These are phyloP conservation scores for Iguana delicatissima DNA, from an alignment of 2,797 vertebrate species.

Conservation along the genomic window DNA sequence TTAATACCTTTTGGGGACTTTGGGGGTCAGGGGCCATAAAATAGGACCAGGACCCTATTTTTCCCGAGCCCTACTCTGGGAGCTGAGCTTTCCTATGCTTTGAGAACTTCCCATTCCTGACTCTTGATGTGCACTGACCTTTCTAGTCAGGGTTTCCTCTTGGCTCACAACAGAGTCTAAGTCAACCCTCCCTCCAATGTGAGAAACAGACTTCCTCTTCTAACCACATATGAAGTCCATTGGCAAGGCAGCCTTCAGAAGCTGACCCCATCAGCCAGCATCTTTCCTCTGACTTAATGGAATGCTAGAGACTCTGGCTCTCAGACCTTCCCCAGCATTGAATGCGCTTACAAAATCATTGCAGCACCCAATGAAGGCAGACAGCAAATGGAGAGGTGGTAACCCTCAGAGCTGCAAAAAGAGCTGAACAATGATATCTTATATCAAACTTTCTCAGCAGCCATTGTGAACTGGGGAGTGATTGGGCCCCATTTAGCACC, in stretches of 20 bases:
- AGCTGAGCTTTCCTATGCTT: background rate
- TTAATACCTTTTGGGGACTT: no score
- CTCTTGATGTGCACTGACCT: background rate
- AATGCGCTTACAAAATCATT: background rate
- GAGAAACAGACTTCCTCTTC: fast-evolving
- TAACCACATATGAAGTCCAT: fast-evolving
- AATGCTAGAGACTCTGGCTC: constrained; percentile 1
- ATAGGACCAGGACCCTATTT: no score
- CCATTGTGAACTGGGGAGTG: constrained; percentile 37
- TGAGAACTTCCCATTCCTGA: background rate
- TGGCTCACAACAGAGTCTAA: background rate
- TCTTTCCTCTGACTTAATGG: constrained; percentile 29
- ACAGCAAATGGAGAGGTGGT: constrained; percentile 54
- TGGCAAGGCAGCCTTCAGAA: background rate
- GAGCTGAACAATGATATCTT: constrained; percentile 43
- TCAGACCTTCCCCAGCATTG: constrained; percentile 22
- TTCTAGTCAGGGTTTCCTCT: background rate
- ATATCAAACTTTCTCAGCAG: constrained; percentile 30
- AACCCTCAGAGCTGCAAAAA: constrained; percentile 44
- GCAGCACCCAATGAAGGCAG: constrained; percentile 20
- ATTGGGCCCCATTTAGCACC: constrained; percentile 62
- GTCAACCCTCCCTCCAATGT: background rate
- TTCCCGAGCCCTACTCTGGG: no score
- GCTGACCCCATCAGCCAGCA: fast-evolving
- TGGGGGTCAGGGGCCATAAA: no score